Conservation (phyloP, 2,113 vertebrate genomes). For the Centropus bengalensis region DNA sequence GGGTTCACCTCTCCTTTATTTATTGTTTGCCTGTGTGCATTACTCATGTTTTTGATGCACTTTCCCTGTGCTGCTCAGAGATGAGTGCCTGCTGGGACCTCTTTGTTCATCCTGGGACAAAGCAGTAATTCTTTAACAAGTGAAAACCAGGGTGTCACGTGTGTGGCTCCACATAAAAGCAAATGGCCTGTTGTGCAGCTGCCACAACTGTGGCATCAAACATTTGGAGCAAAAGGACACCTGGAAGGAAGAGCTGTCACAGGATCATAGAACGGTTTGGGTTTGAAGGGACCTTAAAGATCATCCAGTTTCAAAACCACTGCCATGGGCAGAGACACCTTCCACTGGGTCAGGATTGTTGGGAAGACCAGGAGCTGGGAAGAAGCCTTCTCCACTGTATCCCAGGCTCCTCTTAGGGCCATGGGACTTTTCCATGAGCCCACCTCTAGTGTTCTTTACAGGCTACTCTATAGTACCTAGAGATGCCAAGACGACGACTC, state of each 20-base stretch:
- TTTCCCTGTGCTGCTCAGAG: neutral
- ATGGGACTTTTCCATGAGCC: neutral
- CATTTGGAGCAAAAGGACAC: neutral
- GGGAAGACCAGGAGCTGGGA: neutral
- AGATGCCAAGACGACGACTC: neutral
- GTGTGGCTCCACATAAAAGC: accelerated
- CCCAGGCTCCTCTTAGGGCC: neutral
- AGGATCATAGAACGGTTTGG: too few species aligned
- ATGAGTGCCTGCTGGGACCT: neutral
- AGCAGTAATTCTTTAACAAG: neutral
- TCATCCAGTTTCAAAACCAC: too few species aligned
- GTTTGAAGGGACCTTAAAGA: too few species aligned
- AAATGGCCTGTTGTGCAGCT: neutral
- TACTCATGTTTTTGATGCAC: neutral
- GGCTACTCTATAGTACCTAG: neutral
- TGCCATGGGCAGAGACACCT: too few species aligned
- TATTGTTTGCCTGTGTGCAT: neutral
- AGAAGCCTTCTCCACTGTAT: neutral
- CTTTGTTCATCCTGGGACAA: neutral
- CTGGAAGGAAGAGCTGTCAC: neutral
- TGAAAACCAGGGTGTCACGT: accelerated
- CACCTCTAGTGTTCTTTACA: neutral
- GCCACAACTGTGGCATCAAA: neutral
- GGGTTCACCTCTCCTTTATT: neutral
- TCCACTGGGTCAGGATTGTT: too few species aligned